Base-by-base conservation (phyloP, 23 tunicate genomes). In the Styela clava region DNA sequence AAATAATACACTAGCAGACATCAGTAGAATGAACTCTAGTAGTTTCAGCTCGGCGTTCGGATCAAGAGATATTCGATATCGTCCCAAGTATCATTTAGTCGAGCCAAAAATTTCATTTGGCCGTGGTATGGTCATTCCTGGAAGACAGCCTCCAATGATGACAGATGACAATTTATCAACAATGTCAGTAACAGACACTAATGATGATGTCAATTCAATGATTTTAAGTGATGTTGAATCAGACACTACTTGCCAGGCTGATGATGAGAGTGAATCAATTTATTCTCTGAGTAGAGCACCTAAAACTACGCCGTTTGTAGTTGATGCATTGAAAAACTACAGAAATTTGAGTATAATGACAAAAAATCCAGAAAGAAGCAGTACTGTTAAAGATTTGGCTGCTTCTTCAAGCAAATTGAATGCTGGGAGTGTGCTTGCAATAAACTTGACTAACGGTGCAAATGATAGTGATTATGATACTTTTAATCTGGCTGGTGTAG, bases 61-160 rank as follows among this genome's bases (percentile, higher is more conserved):
- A 2, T 82, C 91, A 21, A 35, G 91, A 23, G 91, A 87, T 82
- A 82, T 87, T 31, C 82, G 91, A 27, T 87, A 87, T 74, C 73
- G 90, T 44, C 52, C 74, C 34, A 74, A 67, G 2, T 79, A 74
- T 62, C 77, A 64, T 12, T 26, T 79, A 16, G 68, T 52, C 3
- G 67, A 65, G 30, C 70, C 70, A 5, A 65, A 16, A 24, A 27
- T 65, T 9, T 5, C 34, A n/a, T 33, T 34, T 7, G 77, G 77
- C 16, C 77, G 77, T 32, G 77, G 77, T 32, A 71, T 71, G 77
- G 77, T 32, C 20, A 3, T 71, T 3, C 7, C 70, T 24, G 32
- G 35, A 5, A 28, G 16, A 2, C 34, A 30, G 7, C 34, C 34
- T 71, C 56, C 56, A 5, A 44, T 44, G 56, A 30, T 32, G 24